Evolutionary conservation across 2,888 invertebrate genomes (phyloP), one percentile per base, ranked within the genome.

Genomic region (Dysmachus trigonus): DNA sequence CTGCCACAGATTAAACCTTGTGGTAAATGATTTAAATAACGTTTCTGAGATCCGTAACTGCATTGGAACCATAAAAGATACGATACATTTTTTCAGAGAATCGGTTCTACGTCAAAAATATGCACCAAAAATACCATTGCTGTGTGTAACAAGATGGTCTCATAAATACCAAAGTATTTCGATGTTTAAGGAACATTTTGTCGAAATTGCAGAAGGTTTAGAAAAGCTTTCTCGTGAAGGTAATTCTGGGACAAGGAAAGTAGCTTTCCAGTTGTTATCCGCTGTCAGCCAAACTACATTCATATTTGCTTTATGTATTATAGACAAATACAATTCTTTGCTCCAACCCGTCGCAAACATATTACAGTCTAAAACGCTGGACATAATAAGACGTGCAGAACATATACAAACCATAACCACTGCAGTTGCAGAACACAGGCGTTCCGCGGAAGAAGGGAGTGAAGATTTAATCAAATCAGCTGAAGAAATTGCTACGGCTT

Each of bases 1-100:
- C 27, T 86, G 83, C 41, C 89, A 89, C 85, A 88, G 87, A 86
- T 87, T 90, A n/a, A 90, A 90, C 88, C 88, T 90, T 31, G 85
- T 85, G 53, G 85, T 79, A 7, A 89, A 89, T 87, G 89, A 90
- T 87, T 62, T 88, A 22, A 89, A 88, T 84, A 41, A 8, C 62
- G 85, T 89, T 15, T 87, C 86, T 13, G 88, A 89, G 88, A 87
- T 89, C 53, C 85, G 88, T 74, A 89, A 90, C 85, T 87, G 88
- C 41, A 87, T 88, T 51, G 88, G 79, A 62, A 88, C 88, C 10
- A 85, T 88, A 18, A 89, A 89, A 85, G 89, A 88, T 77, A 87
- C 87, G 41, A 89, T 89, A 72, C 86, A 74, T 51, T 89, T 89
- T 88, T 89, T 90, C 86, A 35, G 81, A 2, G 41, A 86, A 72